Conservation (phyloP, 2,888 invertebrate genomes). For the Bursaphelenchus okinawaensis region DNA sequence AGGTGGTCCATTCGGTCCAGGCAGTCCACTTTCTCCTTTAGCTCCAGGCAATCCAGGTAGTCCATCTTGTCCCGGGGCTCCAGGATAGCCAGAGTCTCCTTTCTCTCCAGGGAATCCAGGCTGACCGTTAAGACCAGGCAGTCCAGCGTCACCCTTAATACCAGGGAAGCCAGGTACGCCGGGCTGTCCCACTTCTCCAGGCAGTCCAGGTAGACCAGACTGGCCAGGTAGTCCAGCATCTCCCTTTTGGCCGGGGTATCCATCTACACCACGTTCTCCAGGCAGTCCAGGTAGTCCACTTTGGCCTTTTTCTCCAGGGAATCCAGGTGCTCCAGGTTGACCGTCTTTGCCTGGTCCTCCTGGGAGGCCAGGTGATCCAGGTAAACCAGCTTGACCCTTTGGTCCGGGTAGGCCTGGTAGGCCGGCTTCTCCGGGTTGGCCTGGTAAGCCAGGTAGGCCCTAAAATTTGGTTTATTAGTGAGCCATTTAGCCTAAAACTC, state of each 20-base stretch:
- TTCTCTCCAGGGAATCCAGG: constrained; percentile 40
- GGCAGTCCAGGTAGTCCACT: constrained; percentile 61
- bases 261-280: constrained; percentile 58
- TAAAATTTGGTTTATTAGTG: constrained; percentile 13
- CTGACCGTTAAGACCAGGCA: constrained; percentile 40
- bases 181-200: constrained; percentile 51
- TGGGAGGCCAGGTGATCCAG: not conserved
- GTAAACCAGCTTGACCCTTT: constrained; percentile 15
- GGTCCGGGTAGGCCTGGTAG: constrained; percentile 32
- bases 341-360: constrained; percentile 62
- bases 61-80: constrained; percentile 41
- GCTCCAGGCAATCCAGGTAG: constrained; percentile 58
- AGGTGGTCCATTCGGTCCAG: constrained; percentile 46
- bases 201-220: constrained; percentile 47
- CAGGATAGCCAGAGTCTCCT: constrained; percentile 30
- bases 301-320: constrained; percentile 48
- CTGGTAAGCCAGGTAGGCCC: constrained; percentile 51
- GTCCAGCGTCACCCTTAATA: constrained; percentile 40
- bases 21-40: constrained; percentile 35
- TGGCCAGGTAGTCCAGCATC: constrained; percentile 53
- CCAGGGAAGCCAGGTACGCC: constrained; percentile 57
- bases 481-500: not conserved
- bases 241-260: constrained; percentile 46
- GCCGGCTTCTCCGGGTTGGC: constrained; percentile 58
- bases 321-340: constrained; percentile 42